Evolutionary conservation across 2,888 invertebrate species (phyloP), one percentile per base, ranked within the genome.

Genomic region (Polydrusus tereticollis): DNA sequence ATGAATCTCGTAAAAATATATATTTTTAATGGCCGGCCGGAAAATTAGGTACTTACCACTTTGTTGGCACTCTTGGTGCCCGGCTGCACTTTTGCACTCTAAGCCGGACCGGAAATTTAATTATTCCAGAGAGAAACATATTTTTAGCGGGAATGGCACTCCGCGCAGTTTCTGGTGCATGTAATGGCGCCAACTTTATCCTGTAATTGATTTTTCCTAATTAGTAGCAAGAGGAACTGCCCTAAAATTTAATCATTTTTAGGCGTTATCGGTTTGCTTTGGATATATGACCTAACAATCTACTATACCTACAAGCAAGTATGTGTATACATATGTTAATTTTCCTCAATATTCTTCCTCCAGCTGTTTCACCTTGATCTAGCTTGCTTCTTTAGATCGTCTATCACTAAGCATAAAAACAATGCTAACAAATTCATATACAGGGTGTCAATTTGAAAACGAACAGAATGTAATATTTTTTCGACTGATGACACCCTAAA

Each of bases 31-130:
- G 67, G 57, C 7, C 62, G 63, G 6, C 41, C 14, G 45, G 60
- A 60, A 67, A 67, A 67, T 47, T 71, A 72, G 67, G 72, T 62
- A 63, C 57, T n/a, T n/a, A n/a, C n/a, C n/a, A n/a, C n/a, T 63
- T 52, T 71, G 66, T 52, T 66, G 66, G 67, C 67, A 69, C 69
- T 69, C 64, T 36, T 63, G 69, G 57, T 58, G 36, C 45, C 58
- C 69, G 45, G 67, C 52, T 62, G 67, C 67, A 62, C 65, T 71
- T 59, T 65, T 65, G 57, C 64, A 47, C 69, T 69, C 38, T 29
- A 52, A 62, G 41, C 43, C 26, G 23, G 62, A 55, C n/a, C 69
- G 69, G 64, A 69, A 69, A 69, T 69, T 69, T 69, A 69, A 69
- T 69, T 69, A 64, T 69, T 55, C 69, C 69, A 14, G 58, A 47